A percentile compares a stretch with the other conserved stretches of the same genome.
These are phyloP conservation scores for Oscheius onirici DNA, from an alignment of 2,888 invertebrate species.

Conservation along the genomic window DNA sequence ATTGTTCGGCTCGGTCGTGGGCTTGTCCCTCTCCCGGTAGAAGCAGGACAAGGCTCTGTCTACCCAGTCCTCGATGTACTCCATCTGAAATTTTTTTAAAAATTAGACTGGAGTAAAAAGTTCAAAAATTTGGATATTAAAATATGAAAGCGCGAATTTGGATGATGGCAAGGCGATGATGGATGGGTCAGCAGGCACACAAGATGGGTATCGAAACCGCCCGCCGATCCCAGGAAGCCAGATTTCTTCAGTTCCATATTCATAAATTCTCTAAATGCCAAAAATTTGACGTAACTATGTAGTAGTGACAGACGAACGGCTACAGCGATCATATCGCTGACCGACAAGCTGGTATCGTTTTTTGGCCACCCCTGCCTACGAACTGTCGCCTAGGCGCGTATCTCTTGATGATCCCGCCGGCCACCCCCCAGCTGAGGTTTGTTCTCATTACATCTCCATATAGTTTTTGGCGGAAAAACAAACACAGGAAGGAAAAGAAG, in stretches of 20 bases:
- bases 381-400: conserved; percentile 13
- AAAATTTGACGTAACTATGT: not conserved
- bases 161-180: conserved; percentile 31
- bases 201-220: conserved; percentile 33
- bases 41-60: conserved; percentile 57
- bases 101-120: not conserved
- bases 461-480: not conserved
- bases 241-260: conserved; percentile 7
- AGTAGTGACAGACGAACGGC: not conserved
- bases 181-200: conserved; percentile 31
- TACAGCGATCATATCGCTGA: too few species aligned
- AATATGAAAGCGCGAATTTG: conserved; percentile 16
- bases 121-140: not conserved
- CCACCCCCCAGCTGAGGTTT: conserved; percentile 24
- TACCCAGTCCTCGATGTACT: conserved; percentile 58
- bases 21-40: conserved; percentile 39
- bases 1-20: conserved; percentile 17
- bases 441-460: conserved; percentile 10
- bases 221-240: conserved; percentile 26
- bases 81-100: conserved; percentile 36
- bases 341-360: conserved; percentile 4
- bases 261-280: conserved; percentile 7
- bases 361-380: not conserved
- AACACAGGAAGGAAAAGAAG: not conserved
- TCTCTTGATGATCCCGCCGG: conserved; percentile 25